phyloP scores from a whole-genome alignment of 2,888 invertebrate genomes.

The Dioctria rufipes region DNA sequence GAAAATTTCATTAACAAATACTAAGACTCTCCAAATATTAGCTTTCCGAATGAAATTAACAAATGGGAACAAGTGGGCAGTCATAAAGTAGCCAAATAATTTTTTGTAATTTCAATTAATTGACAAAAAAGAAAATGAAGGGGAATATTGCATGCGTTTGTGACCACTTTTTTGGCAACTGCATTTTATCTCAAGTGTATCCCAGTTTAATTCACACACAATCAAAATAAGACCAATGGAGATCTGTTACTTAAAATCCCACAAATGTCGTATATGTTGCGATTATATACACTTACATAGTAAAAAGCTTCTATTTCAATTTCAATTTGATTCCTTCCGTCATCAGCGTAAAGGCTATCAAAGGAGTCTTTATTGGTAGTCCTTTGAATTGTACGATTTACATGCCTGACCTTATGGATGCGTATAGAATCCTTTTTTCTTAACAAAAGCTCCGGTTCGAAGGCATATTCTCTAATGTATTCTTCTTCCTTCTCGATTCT shows the following conservation, averaged over 20 bases:
- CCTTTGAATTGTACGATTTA: conserved; percentile 55
- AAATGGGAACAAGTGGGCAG: neutral
- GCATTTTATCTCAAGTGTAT: neutral
- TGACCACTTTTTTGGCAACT: neutral
- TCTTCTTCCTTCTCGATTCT: conserved; percentile 65
- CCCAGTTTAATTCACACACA: conserved; percentile 11
- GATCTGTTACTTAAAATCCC: neutral
- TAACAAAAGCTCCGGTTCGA: conserved; percentile 68
- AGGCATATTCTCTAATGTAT: conserved; percentile 69
- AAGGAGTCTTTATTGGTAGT: conserved; percentile 5
- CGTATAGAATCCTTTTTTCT: conserved; percentile 66
- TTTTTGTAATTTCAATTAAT: neutral
- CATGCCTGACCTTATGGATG: conserved; percentile 61
- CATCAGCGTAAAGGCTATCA: conserved; percentile 29
- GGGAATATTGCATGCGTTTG: too few relatives aligned
- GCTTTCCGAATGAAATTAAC: neutral
- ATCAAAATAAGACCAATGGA: neutral
- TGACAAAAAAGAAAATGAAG: too few relatives aligned
- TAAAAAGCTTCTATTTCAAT: conserved; percentile 69
- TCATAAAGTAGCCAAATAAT: neutral
- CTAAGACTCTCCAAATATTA: neutral
- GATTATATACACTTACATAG: conserved; percentile 66
- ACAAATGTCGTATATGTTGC: neutral
- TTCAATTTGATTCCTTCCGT: conserved; percentile 67
- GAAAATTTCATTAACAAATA: neutral